phyloP scores from a whole-genome alignment of 1,140 invertebrate species.

The Rhyzopertha dominica region DNA sequence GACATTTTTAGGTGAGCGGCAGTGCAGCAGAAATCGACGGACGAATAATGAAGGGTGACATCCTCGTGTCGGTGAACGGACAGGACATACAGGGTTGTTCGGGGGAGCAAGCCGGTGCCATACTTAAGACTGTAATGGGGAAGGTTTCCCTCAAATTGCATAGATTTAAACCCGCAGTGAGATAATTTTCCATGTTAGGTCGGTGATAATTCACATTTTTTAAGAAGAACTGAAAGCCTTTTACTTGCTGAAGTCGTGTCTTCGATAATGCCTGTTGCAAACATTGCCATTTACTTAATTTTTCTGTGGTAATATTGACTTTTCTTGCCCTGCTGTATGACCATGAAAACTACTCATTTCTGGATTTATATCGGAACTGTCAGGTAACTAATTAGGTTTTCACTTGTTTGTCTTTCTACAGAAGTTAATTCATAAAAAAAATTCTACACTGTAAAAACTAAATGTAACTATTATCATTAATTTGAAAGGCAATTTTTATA shows the following conservation, averaged over 20 bases:
- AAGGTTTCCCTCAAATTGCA: slow-evolving; percentile 75
- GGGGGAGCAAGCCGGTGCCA: slow-evolving; percentile 79
- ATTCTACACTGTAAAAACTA: too few species aligned
- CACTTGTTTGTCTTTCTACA: too few species aligned
- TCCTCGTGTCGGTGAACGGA: slow-evolving; percentile 85
- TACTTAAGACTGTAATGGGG: slow-evolving; percentile 79
- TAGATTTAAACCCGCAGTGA: slow-evolving; percentile 63
- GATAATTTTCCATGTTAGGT: slow-evolving; percentile 30
- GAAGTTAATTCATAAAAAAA: too few species aligned
- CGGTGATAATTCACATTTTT: neutral
- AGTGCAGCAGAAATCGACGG: slow-evolving; percentile 89
- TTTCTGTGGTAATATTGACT: slow-evolving; percentile 1
- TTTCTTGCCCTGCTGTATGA: neutral
- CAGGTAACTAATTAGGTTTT: too few species aligned
- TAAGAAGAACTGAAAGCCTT: neutral
- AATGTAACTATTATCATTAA: too few species aligned
- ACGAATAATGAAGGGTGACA: slow-evolving; percentile 87
- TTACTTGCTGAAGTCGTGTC: neutral
- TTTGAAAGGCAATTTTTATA: too few species aligned
- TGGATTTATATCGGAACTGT: too few species aligned
- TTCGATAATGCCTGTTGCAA: neutral
- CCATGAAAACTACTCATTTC: too few species aligned
- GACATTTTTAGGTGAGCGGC: slow-evolving; percentile 70
- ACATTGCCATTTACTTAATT: slow-evolving; percentile 1
- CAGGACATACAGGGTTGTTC: slow-evolving; percentile 77